Evolutionary conservation across 2,888 invertebrate genomes (phyloP).

Genomic region (Eupithecia subumbrata): DNA sequence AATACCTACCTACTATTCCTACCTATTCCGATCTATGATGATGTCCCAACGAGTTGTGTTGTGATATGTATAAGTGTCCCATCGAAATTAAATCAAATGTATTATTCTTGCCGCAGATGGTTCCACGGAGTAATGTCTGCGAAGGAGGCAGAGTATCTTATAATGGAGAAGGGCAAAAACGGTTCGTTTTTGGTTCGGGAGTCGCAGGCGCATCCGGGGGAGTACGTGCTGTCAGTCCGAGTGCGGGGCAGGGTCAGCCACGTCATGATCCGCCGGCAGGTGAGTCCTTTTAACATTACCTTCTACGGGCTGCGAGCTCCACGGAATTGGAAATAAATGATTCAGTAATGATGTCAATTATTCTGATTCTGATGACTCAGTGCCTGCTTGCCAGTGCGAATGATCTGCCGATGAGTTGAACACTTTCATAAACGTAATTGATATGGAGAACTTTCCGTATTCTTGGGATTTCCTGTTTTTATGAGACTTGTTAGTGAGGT

Average conservation of each 20-base stretch:
- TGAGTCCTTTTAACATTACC: conserved; percentile 45
- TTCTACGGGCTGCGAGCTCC: conserved; percentile 9
- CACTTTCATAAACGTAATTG: conserved; percentile 16
- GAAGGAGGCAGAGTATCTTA: conserved; percentile 94
- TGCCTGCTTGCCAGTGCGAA: conserved; percentile 19
- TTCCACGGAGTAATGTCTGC: conserved; percentile 97
- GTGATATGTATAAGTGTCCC: neutral
- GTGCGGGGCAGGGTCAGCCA: conserved; percentile 97
- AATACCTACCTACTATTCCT: neutral
- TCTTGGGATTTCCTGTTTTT: conserved; percentile 22
- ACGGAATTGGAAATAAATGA: conserved; percentile 9
- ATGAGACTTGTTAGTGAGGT: neutral
- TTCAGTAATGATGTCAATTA: conserved; percentile 21
- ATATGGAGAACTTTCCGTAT: conserved; percentile 20
- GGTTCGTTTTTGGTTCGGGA: conserved; percentile 98
- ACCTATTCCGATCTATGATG: neutral
- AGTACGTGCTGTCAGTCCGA: conserved; percentile 97
- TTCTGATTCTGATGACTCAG: conserved; percentile 17
- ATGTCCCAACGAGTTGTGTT: neutral
- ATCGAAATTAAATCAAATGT: neutral
- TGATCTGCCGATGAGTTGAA: conserved; percentile 18
- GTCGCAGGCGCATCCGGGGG: conserved; percentile 97
- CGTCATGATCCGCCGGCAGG: conserved; percentile 96
- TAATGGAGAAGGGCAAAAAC: conserved; percentile 96
- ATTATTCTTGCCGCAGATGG: conserved; percentile 71